Percentiles rank a stretch among this genome's conserved stretches.
Evolutionary conservation across 2,888 invertebrate genomes (phyloP).

Genomic region (Cephus nigrinus): DNA sequence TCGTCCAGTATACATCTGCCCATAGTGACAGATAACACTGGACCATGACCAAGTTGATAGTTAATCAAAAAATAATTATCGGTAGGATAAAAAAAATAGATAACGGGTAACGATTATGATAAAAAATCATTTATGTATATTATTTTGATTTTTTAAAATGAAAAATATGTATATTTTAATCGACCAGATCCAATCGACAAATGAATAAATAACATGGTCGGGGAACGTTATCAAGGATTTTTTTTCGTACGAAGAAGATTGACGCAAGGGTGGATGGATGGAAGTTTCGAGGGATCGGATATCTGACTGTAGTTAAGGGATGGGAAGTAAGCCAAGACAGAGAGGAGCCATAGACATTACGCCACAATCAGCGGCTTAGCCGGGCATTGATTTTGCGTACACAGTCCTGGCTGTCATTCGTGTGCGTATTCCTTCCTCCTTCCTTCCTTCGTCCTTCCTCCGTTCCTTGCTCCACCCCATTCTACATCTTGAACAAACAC

Average conservation of each 20-base stretch:
- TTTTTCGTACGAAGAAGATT: neutral
- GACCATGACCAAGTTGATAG: neutral
- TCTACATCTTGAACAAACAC: conserved; percentile 29
- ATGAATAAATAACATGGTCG: neutral
- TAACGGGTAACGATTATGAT: neutral
- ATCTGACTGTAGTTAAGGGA: neutral
- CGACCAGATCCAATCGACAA: neutral
- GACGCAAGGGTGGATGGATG: neutral
- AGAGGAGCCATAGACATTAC: conserved; percentile 16
- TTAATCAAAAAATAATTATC: neutral
- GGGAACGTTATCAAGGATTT: neutral
- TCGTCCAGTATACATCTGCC: neutral
- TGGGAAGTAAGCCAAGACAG: conserved; percentile 37
- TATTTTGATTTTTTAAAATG: neutral
- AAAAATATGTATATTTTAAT: neutral
- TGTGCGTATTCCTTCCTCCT: conserved; percentile 42
- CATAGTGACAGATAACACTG: neutral
- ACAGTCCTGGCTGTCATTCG: conserved; percentile 50
- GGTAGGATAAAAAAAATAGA: neutral
- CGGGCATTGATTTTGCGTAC: conserved; percentile 60
- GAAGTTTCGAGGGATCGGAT: neutral
- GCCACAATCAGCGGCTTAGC: conserved; percentile 54
- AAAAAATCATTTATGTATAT: neutral
- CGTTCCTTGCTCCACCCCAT: neutral
- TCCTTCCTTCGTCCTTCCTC: conserved; percentile 3